Evolutionary conservation across 2,888 invertebrate species (phyloP), one percentile per base, ranked within the genome.

Genomic region (Trissonchulus latispiculum): DNA sequence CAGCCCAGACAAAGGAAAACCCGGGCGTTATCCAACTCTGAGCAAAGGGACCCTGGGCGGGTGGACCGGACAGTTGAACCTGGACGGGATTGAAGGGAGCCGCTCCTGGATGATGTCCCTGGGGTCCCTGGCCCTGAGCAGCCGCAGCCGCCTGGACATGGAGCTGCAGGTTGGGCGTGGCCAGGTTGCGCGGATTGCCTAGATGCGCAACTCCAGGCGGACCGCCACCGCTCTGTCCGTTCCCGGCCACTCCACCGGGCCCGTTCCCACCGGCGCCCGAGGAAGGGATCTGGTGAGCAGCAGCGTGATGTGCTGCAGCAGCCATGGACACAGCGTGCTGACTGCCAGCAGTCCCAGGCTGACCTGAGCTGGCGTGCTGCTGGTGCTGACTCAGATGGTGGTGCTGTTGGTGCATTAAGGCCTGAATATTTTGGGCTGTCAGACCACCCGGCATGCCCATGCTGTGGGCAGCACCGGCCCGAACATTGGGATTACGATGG

Each of bases 1-100:
- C 69, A 2, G 69, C 29, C 69, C 69, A 68, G 23, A 68, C 69
- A 33, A 68, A 68, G n/a, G 69, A 68, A 8, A 68, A n/a, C 8
- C 69, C 69, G 36, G 69, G 69, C 29, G 69, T 33, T 2, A 68
- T 36, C 69, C 69, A 68, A 23, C 23, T 48, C 48, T 48, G 48
- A 15, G 64, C 64, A 15, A 2, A 32, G 33, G 33, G 69, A 2
- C 35, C 35, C 35, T 36, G 35, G n/a, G 69, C 32, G 18, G 8
- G 31, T 28, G 33, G 31, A 8, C 64, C 64, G 36, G 32, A 8
- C 3, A 68, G 69, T n/a, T 68, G 69, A 32, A 68, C 36, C 36
- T 68, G 69, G 28, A 68, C 69, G 35, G 69, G 36, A 33, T 68
- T 68, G 36, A 68, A 68, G 28, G 2, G 8, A n/a, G 69, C 69